Evolutionary conservation across 2,113 vertebrate genomes (phyloP), one percentile per base, ranked within the genome.

Genomic region (Sisor rabdophorus): DNA sequence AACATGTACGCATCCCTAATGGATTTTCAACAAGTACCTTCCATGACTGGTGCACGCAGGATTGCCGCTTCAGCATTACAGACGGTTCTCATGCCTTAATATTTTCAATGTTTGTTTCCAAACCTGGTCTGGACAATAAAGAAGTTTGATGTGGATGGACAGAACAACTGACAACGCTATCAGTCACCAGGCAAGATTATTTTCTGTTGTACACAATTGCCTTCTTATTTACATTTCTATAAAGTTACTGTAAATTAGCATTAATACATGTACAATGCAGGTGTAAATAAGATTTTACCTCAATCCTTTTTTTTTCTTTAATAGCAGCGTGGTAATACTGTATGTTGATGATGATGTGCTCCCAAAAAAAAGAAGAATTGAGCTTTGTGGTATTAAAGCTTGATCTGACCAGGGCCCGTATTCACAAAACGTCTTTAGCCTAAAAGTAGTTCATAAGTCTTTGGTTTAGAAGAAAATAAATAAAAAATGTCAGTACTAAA

Each of bases 71-170:
- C 69, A 26, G 54, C 70, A 48, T 70, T 63, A 48, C 15, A 26
- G 44, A 47, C 4, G 24, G 26, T 64, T 53, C 24, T 75, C 80
- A 78, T 75, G 76, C 76, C 80, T 78, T 81, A 81, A 75, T 52
- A 58, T 52, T n/a, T 19, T 56, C 40, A 15, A 16, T 19, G 0
- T 68, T 55, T 56, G 11, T 67, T 64, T 36, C 44, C 16, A 36
- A 47, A n/a, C 2, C 24, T 10, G 65, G 24, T 68, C 22, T 26
- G 36, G 47, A 4, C 26, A 8, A 7, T 17, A 16, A 48, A 24
- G 40, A 48, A 12, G 47, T n/a, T 52, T 69, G 26, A 58, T 12
- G 19, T n/a, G 47, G 24, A 30, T 30, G 40, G 71, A 48, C 24
- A 11, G 65, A 50, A 68, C 11, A 44, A 28, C 2, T 19, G 24